These are phyloP conservation scores for Microtus oregoni DNA, from an alignment of 2,113 vertebrate genomes.

Conservation along the genomic window DNA sequence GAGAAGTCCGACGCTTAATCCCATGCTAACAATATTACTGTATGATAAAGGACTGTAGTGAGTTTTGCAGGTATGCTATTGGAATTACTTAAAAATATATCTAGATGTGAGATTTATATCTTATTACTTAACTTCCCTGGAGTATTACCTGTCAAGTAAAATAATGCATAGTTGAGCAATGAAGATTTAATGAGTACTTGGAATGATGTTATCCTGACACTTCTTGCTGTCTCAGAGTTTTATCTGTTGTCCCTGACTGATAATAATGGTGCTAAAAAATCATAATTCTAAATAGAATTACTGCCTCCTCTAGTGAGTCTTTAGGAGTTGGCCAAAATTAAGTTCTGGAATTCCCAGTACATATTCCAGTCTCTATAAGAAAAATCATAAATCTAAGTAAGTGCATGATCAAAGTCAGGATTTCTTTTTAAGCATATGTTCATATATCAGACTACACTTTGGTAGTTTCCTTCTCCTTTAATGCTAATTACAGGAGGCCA, in stretches of 20 bases:
- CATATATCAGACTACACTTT: accelerated
- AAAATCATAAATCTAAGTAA: background rate
- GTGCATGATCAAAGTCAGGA: background rate
- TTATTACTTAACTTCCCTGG: background rate
- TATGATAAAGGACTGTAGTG: background rate
- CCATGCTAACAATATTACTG: background rate
- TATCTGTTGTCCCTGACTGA: background rate
- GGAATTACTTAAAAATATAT: background rate
- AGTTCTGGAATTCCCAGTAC: background rate
- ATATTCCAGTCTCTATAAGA: background rate
- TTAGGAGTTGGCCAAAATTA: background rate
- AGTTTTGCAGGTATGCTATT: background rate
- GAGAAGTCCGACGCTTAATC: background rate
- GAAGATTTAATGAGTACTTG: background rate
- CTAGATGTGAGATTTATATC: background rate
- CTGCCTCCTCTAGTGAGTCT: background rate
- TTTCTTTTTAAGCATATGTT: background rate
- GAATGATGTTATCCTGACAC: background rate
- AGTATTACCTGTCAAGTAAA: background rate
- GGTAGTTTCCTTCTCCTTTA: background rate
- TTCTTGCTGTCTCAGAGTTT: background rate
- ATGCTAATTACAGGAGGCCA: background rate
- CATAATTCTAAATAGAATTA: background rate
- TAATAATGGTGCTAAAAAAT: background rate
- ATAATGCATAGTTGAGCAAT: background rate